Evolutionary conservation across 2,797 vertebrate species (phyloP), one percentile per base, ranked within the genome.

Genomic region (Staurois parvus): DNA sequence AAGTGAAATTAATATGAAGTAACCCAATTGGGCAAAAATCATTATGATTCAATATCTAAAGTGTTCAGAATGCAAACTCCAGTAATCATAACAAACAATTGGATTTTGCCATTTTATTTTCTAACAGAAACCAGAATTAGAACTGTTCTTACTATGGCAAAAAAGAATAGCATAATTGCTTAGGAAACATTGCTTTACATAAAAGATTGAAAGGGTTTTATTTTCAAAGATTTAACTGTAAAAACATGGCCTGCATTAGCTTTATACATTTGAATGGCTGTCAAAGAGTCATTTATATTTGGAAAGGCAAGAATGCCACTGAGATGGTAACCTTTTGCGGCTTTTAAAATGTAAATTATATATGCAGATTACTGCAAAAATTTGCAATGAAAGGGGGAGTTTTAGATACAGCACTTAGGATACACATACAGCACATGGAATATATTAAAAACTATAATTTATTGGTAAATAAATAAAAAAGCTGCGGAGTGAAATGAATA

Each of bases 141-240:
- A 8, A 59, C 30, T 86, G 72, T 73, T 77, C 34, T 72, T 37
- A 68, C 29, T 15, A 29, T 12, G 52, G 52, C 80, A 59, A 78
- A 75, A 37, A 45, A 74, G 10, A 37, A 83, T 83, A 79, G 85
- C 80, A 83, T 59, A 83, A 83, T 79, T 86, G n/a, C 80, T 73
- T 68, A 34, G 56, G 74, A 83, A 83, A 86, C 80, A 86, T 37
- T 37, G 9, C 37, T 37, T 37, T 37, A 10, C 9, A 37, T 37
- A 69, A 81, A 72, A 62, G n/a, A 59, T 69, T 19, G n/a, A 77
- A 59, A 21, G 13, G 72, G 48, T 40, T 45, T 24, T 32, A n/a
- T 73, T 73, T 42, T 45, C 30, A 42, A 59, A 72, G 78, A 72
- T 84, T 84, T 62, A 15, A 28, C 37, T 37, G 37, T 37, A 37